Evolutionary conservation across 2,113 vertebrate species (phyloP).

Genomic region (Piprites chloris): DNA sequence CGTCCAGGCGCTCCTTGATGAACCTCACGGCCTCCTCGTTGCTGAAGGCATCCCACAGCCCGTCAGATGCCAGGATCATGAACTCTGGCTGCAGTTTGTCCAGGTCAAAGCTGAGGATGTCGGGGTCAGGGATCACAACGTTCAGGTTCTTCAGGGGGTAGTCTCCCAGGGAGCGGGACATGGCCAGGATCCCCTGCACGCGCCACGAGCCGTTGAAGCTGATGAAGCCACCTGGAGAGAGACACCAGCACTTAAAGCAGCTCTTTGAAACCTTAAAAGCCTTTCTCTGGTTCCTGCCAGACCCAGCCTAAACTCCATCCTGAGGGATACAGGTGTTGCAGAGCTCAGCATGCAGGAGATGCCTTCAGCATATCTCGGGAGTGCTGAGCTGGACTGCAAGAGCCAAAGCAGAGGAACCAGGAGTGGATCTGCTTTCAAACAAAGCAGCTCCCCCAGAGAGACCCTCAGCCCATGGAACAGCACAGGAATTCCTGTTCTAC

Average conservation of each 20-base stretch:
- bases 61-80: conserved; percentile 97
- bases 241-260: background rate
- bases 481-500: background rate
- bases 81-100: conserved; percentile 96
- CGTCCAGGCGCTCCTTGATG: conserved; percentile 93
- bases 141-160: conserved; percentile 98
- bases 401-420: background rate
- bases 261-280: background rate
- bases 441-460: background rate
- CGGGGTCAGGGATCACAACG: conserved; percentile 92
- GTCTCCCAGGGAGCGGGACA: conserved; percentile 96
- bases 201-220: conserved; percentile 99
- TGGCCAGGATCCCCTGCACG: conserved; percentile 96
- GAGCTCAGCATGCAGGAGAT: background rate
- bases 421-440: background rate
- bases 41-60: conserved; percentile 98
- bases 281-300: background rate
- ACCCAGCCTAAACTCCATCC: background rate
- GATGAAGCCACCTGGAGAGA: conserved; percentile 91
- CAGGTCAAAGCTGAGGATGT: conserved; percentile 94
- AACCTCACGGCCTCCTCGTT: conserved; percentile 96
- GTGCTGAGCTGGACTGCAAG: background rate
- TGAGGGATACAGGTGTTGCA: rapidly evolving
- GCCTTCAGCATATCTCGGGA: rapidly evolving
- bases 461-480: background rate